phyloP scores from a whole-genome alignment of 2,113 vertebrate genomes.

The Bubo scandiacus region DNA sequence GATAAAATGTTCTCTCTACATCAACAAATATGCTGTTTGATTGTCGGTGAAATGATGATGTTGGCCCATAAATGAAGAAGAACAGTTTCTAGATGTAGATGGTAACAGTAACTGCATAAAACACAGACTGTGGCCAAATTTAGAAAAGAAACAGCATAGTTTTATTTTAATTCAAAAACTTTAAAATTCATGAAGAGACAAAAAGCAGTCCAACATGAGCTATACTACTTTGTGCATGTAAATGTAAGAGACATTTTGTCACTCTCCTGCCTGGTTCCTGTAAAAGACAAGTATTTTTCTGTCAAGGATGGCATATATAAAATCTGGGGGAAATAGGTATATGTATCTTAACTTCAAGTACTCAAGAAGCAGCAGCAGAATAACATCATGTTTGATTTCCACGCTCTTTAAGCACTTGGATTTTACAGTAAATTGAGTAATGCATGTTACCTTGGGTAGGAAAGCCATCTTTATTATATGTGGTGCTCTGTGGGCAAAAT shows the following conservation, averaged over 20 bases:
- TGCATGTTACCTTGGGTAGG: background rate
- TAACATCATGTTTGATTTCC: background rate
- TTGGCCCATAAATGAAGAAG: background rate
- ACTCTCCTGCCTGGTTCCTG: background rate
- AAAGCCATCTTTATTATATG: background rate
- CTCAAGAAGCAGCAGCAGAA: background rate
- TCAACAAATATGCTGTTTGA: background rate
- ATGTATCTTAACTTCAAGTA: background rate
- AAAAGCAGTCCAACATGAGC: background rate
- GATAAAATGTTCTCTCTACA: background rate
- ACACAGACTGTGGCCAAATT: background rate
- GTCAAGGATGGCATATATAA: background rate
- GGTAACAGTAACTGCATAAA: background rate
- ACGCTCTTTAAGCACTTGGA: background rate
- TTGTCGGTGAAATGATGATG: background rate
- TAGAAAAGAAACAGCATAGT: background rate
- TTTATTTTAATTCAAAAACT: background rate
- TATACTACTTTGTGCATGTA: accelerated
- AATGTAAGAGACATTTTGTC: background rate
- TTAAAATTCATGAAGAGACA: background rate
- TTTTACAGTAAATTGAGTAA: background rate
- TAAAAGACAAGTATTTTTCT: background rate
- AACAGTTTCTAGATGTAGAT: background rate
- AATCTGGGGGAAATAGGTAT: background rate
- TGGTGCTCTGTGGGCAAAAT: background rate